phyloP scores from a whole-genome alignment of 92 coral and sea anemone genomes.

The Actinostola sp. region DNA sequence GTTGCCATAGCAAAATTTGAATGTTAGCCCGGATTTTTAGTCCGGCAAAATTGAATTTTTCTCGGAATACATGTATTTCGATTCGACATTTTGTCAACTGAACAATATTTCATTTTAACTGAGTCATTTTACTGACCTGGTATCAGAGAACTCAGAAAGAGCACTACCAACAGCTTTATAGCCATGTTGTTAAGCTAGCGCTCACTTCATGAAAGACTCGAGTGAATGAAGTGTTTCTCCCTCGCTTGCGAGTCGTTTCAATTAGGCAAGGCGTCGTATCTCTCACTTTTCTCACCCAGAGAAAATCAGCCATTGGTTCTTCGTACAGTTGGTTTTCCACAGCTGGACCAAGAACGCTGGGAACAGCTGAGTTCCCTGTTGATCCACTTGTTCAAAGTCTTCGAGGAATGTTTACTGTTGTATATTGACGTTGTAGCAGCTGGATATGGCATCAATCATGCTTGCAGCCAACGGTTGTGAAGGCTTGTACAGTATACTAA shows the following conservation, averaged over 20 bases:
- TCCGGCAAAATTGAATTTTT: too few relatives aligned
- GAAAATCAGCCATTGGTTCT: constrained; percentile 7
- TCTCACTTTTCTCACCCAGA: not conserved
- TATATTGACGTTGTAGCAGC: not conserved
- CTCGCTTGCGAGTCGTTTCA: not conserved
- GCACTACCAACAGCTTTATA: not conserved
- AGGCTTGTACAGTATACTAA: too few relatives aligned
- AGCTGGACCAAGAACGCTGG: not conserved
- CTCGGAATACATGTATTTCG: too few relatives aligned
- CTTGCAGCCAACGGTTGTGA: too few relatives aligned
- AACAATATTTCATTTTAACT: not conserved
- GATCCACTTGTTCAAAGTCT: constrained; percentile 16
- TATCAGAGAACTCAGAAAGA: not conserved
- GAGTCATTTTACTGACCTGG: not conserved
- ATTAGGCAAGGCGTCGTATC: not conserved
- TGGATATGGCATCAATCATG: too few relatives aligned
- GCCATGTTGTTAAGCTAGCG: not conserved
- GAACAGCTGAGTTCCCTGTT: constrained; percentile 5
- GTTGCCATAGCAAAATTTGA: too few relatives aligned
- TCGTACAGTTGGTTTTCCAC: not conserved
- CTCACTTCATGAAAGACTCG: too few relatives aligned
- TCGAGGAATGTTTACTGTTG: not conserved
- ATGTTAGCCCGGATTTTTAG: too few relatives aligned
- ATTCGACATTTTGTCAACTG: not conserved
- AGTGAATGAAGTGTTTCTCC: not conserved